phyloP scores from a whole-genome alignment of 2,888 invertebrate genomes.

The Drosophila fulvimacula region DNA sequence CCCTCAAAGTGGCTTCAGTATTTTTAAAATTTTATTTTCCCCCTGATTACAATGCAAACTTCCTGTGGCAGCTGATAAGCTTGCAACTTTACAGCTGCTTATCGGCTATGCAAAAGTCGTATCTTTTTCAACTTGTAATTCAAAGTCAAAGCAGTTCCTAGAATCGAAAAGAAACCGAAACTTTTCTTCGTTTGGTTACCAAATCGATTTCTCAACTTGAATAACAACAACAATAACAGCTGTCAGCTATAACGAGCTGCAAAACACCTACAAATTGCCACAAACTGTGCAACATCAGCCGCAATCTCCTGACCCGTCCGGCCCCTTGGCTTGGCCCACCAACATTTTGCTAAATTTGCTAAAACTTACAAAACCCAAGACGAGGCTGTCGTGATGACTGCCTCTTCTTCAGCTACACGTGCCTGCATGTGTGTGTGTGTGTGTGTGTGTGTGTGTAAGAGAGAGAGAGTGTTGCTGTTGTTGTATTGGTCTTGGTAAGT shows the following conservation, averaged over 20 bases:
- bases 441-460: conserved; percentile 28
- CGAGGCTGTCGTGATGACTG: conserved; percentile 18
- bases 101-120: conserved; percentile 29
- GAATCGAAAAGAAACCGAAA: conserved; percentile 22
- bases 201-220: conserved; percentile 63
- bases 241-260: conserved; percentile 31
- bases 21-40: not conserved
- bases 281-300: conserved; percentile 20
- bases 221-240: conserved; percentile 10
- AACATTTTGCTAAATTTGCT: conserved; percentile 73
- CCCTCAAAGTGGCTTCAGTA: not conserved
- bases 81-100: conserved; percentile 47
- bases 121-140: conserved; percentile 14
- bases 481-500: conserved; percentile 47
- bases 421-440: conserved; percentile 22
- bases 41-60: conserved; percentile 52
- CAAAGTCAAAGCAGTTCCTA: conserved; percentile 16
- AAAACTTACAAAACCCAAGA: conserved; percentile 59
- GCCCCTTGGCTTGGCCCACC: not conserved
- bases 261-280: conserved; percentile 46
- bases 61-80: conserved; percentile 50
- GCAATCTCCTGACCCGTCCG: not conserved
- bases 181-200: conserved; percentile 15
- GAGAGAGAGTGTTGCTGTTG: conserved; percentile 7
- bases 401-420: conserved; percentile 1